phyloP scores from a whole-genome alignment of 2,888 invertebrate species.

The Pycnomerus fuliginosus region DNA sequence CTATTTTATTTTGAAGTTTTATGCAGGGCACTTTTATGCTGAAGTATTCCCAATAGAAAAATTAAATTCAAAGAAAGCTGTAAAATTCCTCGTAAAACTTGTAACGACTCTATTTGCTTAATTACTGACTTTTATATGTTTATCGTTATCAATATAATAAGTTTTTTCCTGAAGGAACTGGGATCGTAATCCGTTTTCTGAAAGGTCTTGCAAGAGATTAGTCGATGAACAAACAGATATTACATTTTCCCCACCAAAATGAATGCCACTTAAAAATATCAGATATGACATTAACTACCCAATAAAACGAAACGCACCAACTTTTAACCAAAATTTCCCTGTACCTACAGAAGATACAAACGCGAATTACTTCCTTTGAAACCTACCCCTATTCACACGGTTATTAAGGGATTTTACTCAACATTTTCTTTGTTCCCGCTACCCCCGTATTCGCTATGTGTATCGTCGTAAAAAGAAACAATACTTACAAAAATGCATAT shows the following conservation, averaged over 20 bases:
- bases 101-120: conserved; percentile 38
- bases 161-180: conserved; percentile 21
- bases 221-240: conserved; percentile 34
- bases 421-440: too few relatives aligned
- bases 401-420: too few relatives aligned
- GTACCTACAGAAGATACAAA: conserved; percentile 9
- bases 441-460: too few relatives aligned
- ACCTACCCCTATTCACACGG: too few relatives aligned
- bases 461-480: too few relatives aligned
- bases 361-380: conserved; percentile 12
- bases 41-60: conserved; percentile 32
- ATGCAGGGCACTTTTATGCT: conserved; percentile 26
- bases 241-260: conserved; percentile 32
- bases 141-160: conserved; percentile 32
- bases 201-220: conserved; percentile 27
- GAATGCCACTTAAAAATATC: conserved; percentile 31
- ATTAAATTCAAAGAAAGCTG: conserved; percentile 31
- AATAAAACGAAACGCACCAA: conserved; percentile 18
- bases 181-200: conserved; percentile 31
- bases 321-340: conserved; percentile 12
- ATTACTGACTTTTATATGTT: conserved; percentile 39
- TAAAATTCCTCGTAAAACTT: conserved; percentile 30
- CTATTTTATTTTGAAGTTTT: conserved; percentile 19
- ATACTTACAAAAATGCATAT: too few relatives aligned
- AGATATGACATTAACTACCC: conserved; percentile 30